Evolutionary conservation across 2,888 invertebrate species (phyloP), one percentile per base, ranked within the genome.

Genomic region (Steinernema scapterisci): DNA sequence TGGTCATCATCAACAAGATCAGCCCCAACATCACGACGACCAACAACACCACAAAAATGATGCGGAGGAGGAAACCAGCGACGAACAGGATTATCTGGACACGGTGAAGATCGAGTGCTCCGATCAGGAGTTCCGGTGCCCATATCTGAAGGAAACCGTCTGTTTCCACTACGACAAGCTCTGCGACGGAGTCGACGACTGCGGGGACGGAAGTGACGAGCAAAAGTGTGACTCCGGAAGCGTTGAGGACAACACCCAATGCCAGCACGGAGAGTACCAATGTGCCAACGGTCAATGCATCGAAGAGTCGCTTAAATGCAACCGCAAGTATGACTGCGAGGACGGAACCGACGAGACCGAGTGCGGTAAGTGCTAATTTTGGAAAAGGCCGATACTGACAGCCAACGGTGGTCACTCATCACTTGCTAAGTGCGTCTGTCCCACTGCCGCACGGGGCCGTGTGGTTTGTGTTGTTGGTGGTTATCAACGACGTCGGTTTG

Each of bases 251-350:
- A 70, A 79, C 48, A 83, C 82, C 73, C 73, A 80, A 44, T 82
- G 83, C 73, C 51, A 76, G 45, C 76, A 78, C 63, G 82, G 84
- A 11, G 72, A 73, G 23, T 75, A 63, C 31, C 46, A 31, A 0
- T 96, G 96, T 86, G 91, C 92, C 78, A 95, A 93, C 85, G 93
- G 94, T 46, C 92, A 95, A 81, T 97, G 97, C 87, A 94, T 97
- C 80, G 91, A 92, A 0, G 93, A 92, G 87, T 89, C 91, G 11
- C 91, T 91, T 73, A 92, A 94, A 23, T 95, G 95, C 85, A 92
- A 95, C 85, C 87, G 89, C n/a, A 90, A 91, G 51, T 89, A 89
- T 70, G 87, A 88, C 73, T 90, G 89, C 81, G 75, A 78, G 0
- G 97, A 97, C 89, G 92, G 93, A 54, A 94, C 94, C 0, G 97